Evolutionary conservation across 2,888 invertebrate species (phyloP).

Genomic region (Liposcelis brunnea): DNA sequence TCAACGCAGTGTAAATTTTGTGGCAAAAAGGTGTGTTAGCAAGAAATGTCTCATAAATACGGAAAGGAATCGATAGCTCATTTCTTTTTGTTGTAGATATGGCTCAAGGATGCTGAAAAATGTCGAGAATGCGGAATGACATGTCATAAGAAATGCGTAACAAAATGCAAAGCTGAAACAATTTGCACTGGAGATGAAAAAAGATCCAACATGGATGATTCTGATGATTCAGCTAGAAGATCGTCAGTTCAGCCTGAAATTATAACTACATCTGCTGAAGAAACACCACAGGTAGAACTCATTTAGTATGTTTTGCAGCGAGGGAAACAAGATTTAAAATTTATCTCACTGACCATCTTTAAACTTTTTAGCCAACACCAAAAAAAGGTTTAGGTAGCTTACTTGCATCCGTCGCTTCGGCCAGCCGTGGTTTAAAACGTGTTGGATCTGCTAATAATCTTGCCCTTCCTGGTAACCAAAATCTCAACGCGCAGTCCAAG

Average conservation of each 20-base stretch:
- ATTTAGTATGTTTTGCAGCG: too few species aligned
- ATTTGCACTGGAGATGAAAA: constrained; percentile 35
- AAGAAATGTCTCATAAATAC: neutral
- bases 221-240: constrained; percentile 10
- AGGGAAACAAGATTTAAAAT: neutral
- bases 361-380: constrained; percentile 8
- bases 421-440: constrained; percentile 39
- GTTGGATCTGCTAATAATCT: constrained; percentile 54
- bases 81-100: constrained; percentile 44
- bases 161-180: constrained; percentile 60
- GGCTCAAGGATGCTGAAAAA: constrained; percentile 90
- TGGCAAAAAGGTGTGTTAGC: constrained; percentile 69
- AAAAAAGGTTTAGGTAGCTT: constrained; percentile 28
- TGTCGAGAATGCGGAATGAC: constrained; percentile 78
- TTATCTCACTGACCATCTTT: too few species aligned
- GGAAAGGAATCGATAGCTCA: neutral
- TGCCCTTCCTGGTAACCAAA: constrained; percentile 39
- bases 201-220: constrained; percentile 19
- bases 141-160: constrained; percentile 91
- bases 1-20: constrained; percentile 88
- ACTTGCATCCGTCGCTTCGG: constrained; percentile 23
- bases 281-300: constrained; percentile 15
- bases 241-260: constrained; percentile 20
- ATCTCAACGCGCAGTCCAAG: constrained; percentile 13
- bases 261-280: constrained; percentile 20